Base-by-base conservation (phyloP, 1,140 invertebrate species). In the Drosophila neocordata region DNA sequence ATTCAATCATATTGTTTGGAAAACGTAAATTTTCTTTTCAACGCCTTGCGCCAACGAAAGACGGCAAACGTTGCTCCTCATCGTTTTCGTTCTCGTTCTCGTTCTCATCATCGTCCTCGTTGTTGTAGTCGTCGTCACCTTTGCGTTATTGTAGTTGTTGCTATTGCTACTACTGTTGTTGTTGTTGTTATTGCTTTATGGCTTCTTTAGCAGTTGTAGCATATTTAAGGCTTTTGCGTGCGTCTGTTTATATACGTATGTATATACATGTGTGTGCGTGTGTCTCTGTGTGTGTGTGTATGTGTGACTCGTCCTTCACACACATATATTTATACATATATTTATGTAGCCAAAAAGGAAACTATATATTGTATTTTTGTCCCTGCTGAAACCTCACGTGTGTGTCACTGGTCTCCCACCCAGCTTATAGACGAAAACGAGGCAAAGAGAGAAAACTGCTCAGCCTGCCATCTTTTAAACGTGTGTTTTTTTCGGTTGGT, bases 181-280 rank as follows among this genome's bases (percentile, higher is more conserved):
- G 77, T 68, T 68, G 78, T 53, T 51, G 72, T 56, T 75, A 65
- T 69, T 81, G 73, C 79, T 80, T 81, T 81, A 81, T 80, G 79
- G 79, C 79, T 81, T 81, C 79, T 81, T 81, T 81, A 81, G 79
- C 77, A 77, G 79, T 81, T 80, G 61, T 72, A 80, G 78, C 78
- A 80, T 80, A 80, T 80, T 80, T 80, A 79, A 80, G 78, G 78
- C 77, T 73, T 64, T 80, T 79, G 65, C 73, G 72, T 79, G 71
- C 63, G 76, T 79, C 56, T 67, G 55, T 20, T 52, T 56, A 72
- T 31, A 56, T 55, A 20, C 6, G 5, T 1, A 31, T 31, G 27
- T 48, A 24, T 41, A 9, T 22, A 24, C n/a, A 18, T 18, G 34
- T 22, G n/a, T 20, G 27, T 61, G 41, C 27, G 51, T 53, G 20